Percentiles rank a stretch among this genome's conserved stretches.
Conservation (phyloP, 2,797 vertebrate genomes). For the Myotis daubentonii region DNA sequence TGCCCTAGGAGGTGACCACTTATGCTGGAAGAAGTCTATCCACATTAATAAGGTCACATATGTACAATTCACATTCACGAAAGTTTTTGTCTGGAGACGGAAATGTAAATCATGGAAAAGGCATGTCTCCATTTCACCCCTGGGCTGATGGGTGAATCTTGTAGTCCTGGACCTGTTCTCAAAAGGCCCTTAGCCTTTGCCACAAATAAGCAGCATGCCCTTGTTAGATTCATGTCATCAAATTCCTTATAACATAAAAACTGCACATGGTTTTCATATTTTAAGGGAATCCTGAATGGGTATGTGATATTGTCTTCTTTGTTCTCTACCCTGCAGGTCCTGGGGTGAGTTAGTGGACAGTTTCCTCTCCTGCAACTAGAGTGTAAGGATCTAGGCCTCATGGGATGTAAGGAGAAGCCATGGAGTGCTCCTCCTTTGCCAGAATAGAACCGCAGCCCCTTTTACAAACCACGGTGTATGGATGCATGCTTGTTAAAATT, state of each 20-base stretch:
- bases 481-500: not conserved
- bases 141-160: not conserved
- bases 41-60: not conserved
- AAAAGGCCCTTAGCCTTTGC: not conserved
- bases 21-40: not conserved
- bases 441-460: not conserved
- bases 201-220: not conserved
- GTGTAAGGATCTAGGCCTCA: not conserved
- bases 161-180: not conserved
- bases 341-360: not conserved
- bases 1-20: not conserved
- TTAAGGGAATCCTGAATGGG: not conserved
- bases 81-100: not conserved
- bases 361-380: not conserved
- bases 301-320: not conserved
- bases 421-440: not conserved
- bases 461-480: not conserved
- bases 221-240: not conserved
- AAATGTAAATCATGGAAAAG: not conserved
- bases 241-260: constrained; percentile 7
- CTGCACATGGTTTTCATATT: not conserved
- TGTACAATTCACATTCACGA: not conserved
- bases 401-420: not conserved
- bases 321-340: not conserved
- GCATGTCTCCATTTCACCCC: not conserved